Evolutionary conservation across 1,140 invertebrate species (phyloP).

Genomic region (Medauroidea extradentata): DNA sequence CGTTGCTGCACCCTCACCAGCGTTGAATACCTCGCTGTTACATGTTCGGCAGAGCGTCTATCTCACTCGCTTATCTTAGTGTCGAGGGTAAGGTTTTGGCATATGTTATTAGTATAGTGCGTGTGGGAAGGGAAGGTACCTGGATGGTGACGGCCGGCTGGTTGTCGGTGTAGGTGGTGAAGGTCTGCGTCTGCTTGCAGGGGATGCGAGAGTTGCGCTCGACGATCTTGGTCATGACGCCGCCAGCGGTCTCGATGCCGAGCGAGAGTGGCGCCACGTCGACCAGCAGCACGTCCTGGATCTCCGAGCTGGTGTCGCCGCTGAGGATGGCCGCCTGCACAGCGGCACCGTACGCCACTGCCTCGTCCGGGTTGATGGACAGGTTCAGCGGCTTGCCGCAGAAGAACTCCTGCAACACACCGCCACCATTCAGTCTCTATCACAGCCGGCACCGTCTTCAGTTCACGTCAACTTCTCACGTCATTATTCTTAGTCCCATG

Average conservation of each 20-base stretch:
- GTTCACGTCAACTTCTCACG: too few relatives aligned
- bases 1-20: too few relatives aligned
- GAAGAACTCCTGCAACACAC: conserved; percentile 56
- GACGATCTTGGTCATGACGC: conserved; percentile 61
- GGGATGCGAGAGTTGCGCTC: conserved; percentile 62
- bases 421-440: too few relatives aligned
- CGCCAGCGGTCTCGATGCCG: conserved; percentile 61
- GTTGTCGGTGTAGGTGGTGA: conserved; percentile 64
- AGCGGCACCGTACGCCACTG: conserved; percentile 61
- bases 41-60: too few relatives aligned
- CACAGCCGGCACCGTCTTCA: too few relatives aligned
- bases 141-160: conserved; percentile 67
- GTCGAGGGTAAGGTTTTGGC: too few relatives aligned
- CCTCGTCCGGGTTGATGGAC: conserved; percentile 64
- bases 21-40: too few relatives aligned
- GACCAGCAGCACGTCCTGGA: conserved; percentile 42
- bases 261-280: conserved; percentile 54
- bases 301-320: conserved; percentile 51
- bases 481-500: too few relatives aligned
- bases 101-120: too few relatives aligned
- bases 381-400: conserved; percentile 65
- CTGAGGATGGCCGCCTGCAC: conserved; percentile 60
- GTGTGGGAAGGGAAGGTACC: conserved; percentile 45
- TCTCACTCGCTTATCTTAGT: too few relatives aligned
- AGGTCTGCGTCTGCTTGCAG: conserved; percentile 59